A percentile compares a stretch with the other conserved stretches of the same genome.
phyloP scores from a whole-genome alignment of 2,113 vertebrate genomes.

The Sporophila hypoxantha region DNA sequence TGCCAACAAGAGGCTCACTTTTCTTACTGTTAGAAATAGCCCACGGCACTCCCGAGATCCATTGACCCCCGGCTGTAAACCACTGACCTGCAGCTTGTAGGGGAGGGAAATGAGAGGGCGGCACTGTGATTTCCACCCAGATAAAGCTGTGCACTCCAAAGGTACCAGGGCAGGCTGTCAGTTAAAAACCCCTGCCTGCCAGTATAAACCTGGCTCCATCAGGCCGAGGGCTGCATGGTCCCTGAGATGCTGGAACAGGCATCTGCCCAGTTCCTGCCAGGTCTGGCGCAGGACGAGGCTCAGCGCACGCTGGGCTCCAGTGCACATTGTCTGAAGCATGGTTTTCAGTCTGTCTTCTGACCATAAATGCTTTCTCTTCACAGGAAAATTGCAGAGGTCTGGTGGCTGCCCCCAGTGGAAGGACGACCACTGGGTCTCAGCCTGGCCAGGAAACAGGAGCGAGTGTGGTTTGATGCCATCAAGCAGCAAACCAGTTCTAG shows the following conservation, averaged over 20 bases:
- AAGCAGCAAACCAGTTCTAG: not conserved
- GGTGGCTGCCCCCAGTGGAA: not conserved
- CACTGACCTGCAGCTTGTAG: not conserved
- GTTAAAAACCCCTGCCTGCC: not conserved
- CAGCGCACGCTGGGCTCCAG: accelerated
- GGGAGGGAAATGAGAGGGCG: not conserved
- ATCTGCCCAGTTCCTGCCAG: not conserved
- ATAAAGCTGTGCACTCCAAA: not conserved
- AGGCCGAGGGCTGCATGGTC: not conserved
- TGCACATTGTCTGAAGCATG: accelerated
- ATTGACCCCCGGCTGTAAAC: not conserved
- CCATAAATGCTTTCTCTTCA: not conserved
- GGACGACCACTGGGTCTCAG: not conserved
- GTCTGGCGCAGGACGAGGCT: accelerated
- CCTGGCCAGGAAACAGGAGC: not conserved
- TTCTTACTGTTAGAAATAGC: constrained; percentile 21
- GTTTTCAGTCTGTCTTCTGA: not conserved
- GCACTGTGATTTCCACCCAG: not conserved
- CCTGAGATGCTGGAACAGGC: not conserved
- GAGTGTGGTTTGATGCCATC: not conserved
- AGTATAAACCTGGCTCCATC: not conserved
- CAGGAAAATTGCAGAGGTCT: not conserved
- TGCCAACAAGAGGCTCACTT: not conserved
- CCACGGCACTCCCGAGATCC: not conserved
- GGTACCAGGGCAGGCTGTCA: not conserved